Base-by-base conservation (phyloP, 2,797 vertebrate genomes). In the Poeciliopsis infans region DNA sequence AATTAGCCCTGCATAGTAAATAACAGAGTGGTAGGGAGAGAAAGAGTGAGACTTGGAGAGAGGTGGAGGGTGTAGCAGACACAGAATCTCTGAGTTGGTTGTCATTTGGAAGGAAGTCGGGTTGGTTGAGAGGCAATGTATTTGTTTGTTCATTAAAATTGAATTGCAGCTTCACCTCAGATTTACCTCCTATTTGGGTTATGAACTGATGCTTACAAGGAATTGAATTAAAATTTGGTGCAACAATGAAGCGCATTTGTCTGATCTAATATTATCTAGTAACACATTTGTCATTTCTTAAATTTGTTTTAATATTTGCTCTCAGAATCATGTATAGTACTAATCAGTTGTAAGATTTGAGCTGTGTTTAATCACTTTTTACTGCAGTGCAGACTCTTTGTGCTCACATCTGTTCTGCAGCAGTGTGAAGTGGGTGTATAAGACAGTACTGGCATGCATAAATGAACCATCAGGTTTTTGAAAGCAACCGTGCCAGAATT, bases 1-100 rank as follows among this genome's bases (percentile, higher is more conserved):
- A 96, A 96, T 96, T 96, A 96, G 94, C 90, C 92, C 95, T 95
- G 95, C 95, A 96, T 96, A 96, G 95, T 95, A 95, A 96, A 96
- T 96, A 95, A 95, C 93, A 78, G 85, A 90, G 88, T 82, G 88
- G 83, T 78, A 86, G 43, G 41, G 79, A 87, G 87, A 81, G 84
- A 89, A 89, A 86, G 83, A 87, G 79, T 64, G 75, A 86, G 82
- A 86, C 73, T 57, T 81, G 76, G 84, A 82, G 79, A 83, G 79
- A 83, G 91, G 75, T 77, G 83, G 82, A 85, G 89, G 61, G 84
- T 64, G 82, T 72, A 83, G 81, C 71, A 78, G 86, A 88, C 79
- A 83, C 78, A 81, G 91, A 88, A 91, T 89, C 78, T 91, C 84
- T 91, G 89, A 94, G 93, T 90, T 86, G 84, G 81, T 90, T 94